A percentile compares a stretch with the other conserved stretches of the same genome.
Conservation (phyloP, 2,888 invertebrate species). For the Dorcus parallelipipedus region DNA sequence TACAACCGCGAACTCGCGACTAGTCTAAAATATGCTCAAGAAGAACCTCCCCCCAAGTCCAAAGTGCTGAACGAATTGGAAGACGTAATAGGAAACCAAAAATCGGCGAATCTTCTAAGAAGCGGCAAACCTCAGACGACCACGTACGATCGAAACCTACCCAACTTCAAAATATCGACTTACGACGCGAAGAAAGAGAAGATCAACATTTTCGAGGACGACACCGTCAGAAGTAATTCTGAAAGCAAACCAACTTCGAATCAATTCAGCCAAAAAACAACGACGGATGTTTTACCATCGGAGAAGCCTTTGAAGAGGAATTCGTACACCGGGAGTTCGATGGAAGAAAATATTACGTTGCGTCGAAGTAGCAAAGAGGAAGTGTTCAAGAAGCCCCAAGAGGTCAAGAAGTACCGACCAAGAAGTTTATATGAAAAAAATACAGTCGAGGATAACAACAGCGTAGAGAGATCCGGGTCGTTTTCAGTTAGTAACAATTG, state of each 20-base stretch:
- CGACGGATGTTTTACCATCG: background rate
- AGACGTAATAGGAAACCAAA: slow-evolving; percentile 27
- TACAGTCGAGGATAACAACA: slow-evolving; percentile 7
- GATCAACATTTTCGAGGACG: slow-evolving; percentile 49
- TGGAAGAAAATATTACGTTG: background rate
- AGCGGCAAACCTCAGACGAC: slow-evolving; percentile 1
- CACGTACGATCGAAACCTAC: slow-evolving; percentile 34
- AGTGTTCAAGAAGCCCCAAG: slow-evolving; percentile 35
- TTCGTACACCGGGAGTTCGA: background rate
- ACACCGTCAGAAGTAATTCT: slow-evolving; percentile 45
- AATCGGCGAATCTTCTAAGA: background rate
- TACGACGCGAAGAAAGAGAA: slow-evolving; percentile 45
- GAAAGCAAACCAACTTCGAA: slow-evolving; percentile 26
- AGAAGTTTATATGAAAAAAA: slow-evolving; percentile 20
- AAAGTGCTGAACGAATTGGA: slow-evolving; percentile 32
- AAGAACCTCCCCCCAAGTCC: slow-evolving; percentile 20
- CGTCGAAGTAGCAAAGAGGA: slow-evolving; percentile 26
- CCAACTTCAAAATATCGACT: slow-evolving; percentile 49
- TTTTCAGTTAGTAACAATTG: slow-evolving; percentile 38
- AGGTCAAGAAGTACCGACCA: slow-evolving; percentile 22
- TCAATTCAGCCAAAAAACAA: background rate
- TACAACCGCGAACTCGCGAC: slow-evolving; percentile 48
- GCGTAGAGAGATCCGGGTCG: slow-evolving; percentile 40
- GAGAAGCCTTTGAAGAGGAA: too few species aligned
- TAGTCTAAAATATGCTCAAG: slow-evolving; percentile 43